These are phyloP conservation scores for Orthosia gracilis DNA, from an alignment of 2,888 invertebrate genomes.

Conservation along the genomic window DNA sequence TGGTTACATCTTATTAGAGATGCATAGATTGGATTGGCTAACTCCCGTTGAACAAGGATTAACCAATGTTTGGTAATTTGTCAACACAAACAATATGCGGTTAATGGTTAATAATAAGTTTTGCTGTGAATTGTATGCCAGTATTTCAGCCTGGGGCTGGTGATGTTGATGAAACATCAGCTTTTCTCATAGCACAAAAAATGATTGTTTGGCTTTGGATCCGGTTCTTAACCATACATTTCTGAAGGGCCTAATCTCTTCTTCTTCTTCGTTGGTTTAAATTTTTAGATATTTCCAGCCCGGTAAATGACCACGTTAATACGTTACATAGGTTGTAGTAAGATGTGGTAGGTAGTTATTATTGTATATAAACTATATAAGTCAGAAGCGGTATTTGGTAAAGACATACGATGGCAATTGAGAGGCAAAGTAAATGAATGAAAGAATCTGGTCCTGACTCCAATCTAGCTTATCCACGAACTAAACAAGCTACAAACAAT, in stretches of 20 bases:
- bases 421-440: not conserved
- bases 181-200: not conserved
- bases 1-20: conserved; percentile 6
- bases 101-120: no score
- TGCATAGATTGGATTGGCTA: conserved; percentile 12
- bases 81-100: not conserved
- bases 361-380: no score
- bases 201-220: not conserved
- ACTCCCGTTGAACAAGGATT: conserved; percentile 1
- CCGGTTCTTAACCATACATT: no score
- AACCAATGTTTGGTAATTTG: not conserved
- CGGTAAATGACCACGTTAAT: no score
- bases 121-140: not conserved
- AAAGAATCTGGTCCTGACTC: not conserved
- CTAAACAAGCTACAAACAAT: conserved; percentile 47
- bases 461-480: conserved; percentile 31
- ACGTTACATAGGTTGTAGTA: no score
- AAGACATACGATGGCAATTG: not conserved
- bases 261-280: no score
- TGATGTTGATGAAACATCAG: not conserved
- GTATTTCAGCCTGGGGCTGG: not conserved
- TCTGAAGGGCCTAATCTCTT: no score
- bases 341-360: no score
- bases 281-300: no score
- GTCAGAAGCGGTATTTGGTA: no score